Base-by-base conservation (phyloP, 1,140 invertebrate species). In the Penaeus indicus region DNA sequence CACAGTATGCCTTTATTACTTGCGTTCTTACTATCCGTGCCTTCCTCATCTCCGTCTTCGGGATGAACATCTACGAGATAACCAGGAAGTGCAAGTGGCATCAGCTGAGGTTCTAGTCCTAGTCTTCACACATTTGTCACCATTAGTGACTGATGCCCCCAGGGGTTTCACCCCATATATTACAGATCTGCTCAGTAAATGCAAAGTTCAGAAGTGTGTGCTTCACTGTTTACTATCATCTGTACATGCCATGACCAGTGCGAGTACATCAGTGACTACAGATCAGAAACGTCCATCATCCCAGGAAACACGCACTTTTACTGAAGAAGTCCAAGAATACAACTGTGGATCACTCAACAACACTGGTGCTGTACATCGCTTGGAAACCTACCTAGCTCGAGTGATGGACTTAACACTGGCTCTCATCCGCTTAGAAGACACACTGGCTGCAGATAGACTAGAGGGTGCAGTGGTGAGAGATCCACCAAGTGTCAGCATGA, bases 171-270 rank as follows among this genome's bases (percentile, higher is more conserved):
- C 96, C 38, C 96, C 95, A 87, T 98, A 97, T 92, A 95, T 98
- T 61, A 95, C 95, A 81, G 96, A 97, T 93, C 93, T 98, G 86
- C 93, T 98, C 89, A 94, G 94, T 1, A 95, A 96, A 88, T 97
- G 96, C 92, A 97, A 97, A 93, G 94, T 98, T 42, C 97, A 98
- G 93, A 97, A 97, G 92, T 96, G 97, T n/a, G 93, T 97, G 47
- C 93, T 98, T 62, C 96, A 97, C 92, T 97, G 96, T 92, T 93
- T 97, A 42, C 94, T 97, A 21, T 96, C 96, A 13, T 96, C 95
- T 42, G 96, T 97, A 5, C 94, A 95, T 90, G 94, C 95, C 91
- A 94, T 94, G 92, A 94, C 81, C 19, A n/a, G n/a, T 94, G 63
- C 93, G 92, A 85, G 92, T 91, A 13, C 64, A 82, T 54, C 85